A percentile compares a stretch with the other conserved stretches of the same genome.
phyloP scores from a whole-genome alignment of 1,140 invertebrate genomes.

The Polypedilum vanderplanki region DNA sequence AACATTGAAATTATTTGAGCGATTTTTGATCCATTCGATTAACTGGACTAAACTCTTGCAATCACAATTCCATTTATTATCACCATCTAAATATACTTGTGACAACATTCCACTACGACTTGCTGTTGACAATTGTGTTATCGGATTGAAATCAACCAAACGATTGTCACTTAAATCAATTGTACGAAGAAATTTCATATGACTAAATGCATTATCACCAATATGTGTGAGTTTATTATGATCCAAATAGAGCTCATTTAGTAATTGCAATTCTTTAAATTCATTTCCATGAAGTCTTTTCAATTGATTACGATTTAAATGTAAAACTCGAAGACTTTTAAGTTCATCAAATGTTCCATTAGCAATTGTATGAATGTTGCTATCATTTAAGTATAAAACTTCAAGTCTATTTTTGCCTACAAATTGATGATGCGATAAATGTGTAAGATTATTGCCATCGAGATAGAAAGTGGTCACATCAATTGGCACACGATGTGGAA shows the following conservation, averaged over 20 bases:
- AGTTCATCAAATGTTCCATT: slow-evolving; percentile 81
- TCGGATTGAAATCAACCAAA: slow-evolving; percentile 67
- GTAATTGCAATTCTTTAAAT: slow-evolving; percentile 61
- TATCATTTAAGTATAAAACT: slow-evolving; percentile 75
- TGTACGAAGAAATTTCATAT: slow-evolving; percentile 65
- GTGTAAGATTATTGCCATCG: slow-evolving; percentile 74
- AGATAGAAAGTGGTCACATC: slow-evolving; percentile 84
- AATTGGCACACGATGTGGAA: slow-evolving; percentile 78
- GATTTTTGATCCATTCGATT: slow-evolving; percentile 50
- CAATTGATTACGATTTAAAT: slow-evolving; percentile 74
- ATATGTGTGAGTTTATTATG: slow-evolving; percentile 67
- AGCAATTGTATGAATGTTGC: slow-evolving; percentile 66
- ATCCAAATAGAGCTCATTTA: slow-evolving; percentile 76
- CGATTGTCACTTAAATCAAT: slow-evolving; percentile 72
- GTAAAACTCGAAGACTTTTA: slow-evolving; percentile 64
- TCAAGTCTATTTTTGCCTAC: slow-evolving; percentile 80
- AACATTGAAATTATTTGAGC: slow-evolving; percentile 47
- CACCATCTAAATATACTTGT: slow-evolving; percentile 54
- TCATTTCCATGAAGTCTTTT: slow-evolving; percentile 66
- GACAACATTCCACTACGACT: slow-evolving; percentile 49
- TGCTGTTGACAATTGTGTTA: slow-evolving; percentile 53
- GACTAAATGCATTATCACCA: slow-evolving; percentile 66
- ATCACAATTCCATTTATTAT: slow-evolving; percentile 66
- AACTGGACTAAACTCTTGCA: slow-evolving; percentile 58
- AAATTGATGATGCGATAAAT: slow-evolving; percentile 75